Conservation (phyloP, 2,888 invertebrate genomes). For the Thelaira solivaga region DNA sequence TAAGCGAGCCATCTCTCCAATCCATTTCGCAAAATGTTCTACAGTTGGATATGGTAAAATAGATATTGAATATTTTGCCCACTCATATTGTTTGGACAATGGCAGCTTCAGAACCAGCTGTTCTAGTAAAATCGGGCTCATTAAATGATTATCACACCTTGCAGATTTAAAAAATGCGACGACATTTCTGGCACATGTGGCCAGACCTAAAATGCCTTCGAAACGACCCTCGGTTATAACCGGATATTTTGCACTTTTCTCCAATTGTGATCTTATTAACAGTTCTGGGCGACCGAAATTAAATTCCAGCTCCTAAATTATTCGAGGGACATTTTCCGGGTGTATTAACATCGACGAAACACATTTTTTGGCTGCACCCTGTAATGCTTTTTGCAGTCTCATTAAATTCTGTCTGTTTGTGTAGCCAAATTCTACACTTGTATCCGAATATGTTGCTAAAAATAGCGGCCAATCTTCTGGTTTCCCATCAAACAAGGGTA, state of each 20-base stretch:
- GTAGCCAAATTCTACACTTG: conserved; percentile 31
- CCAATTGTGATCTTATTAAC: conserved; percentile 32
- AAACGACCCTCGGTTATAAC: not conserved
- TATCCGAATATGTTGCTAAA: conserved; percentile 13
- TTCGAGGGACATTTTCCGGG: conserved; percentile 33
- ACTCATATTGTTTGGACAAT: conserved; percentile 57
- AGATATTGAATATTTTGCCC: conserved; percentile 37
- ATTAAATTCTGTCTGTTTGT: conserved; percentile 45
- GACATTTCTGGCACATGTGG: too few species aligned
- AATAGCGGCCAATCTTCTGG: conserved; percentile 43
- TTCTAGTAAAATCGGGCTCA: too few species aligned
- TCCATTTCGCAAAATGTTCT: conserved; percentile 41
- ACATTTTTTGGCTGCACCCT: conserved; percentile 16
- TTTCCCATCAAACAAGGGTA: too few species aligned
- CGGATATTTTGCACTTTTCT: not conserved
- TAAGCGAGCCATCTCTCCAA: conserved; percentile 42
- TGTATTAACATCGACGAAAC: too few species aligned
- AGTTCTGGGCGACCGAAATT: conserved; percentile 54
- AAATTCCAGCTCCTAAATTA: conserved; percentile 49
- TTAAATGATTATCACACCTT: too few species aligned
- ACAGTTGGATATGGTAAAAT: conserved; percentile 34
- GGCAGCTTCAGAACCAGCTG: conserved; percentile 52
- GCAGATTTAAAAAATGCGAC: too few species aligned
- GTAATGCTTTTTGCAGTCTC: conserved; percentile 27
- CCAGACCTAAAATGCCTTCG: conserved; percentile 7